Conservation (phyloP, 2,888 invertebrate genomes). For the Acronicta leporina region DNA sequence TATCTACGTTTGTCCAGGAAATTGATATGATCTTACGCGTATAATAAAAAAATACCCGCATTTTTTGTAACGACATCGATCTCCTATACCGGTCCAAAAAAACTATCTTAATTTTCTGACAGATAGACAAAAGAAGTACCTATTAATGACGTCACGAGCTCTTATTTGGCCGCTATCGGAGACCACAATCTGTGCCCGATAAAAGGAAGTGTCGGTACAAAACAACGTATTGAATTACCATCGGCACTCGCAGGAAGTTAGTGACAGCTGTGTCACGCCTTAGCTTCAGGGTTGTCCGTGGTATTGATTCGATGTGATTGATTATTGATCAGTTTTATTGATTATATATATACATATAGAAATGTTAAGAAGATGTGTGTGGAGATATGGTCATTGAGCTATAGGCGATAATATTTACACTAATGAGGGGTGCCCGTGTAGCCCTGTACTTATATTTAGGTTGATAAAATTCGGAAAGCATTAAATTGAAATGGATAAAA, state of each 20-base stretch:
- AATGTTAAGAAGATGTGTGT: too few relatives aligned
- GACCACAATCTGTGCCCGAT: constrained; percentile 45
- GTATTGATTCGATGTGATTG: constrained; percentile 5
- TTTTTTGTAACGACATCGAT: constrained; percentile 25
- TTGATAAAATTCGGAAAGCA: too few relatives aligned
- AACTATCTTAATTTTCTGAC: constrained; percentile 2
- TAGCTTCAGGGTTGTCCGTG: constrained; percentile 42
- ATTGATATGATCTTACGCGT: background rate
- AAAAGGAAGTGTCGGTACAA: constrained; percentile 49
- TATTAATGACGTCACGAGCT: constrained; percentile 37
- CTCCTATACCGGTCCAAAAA: background rate
- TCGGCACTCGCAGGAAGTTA: constrained; percentile 49
- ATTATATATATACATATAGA: background rate
- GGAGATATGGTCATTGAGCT: too few relatives aligned
- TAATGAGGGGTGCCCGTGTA: too few relatives aligned
- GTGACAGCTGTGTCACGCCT: constrained; percentile 45
- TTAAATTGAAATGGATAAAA: too few relatives aligned
- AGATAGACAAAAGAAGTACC: constrained; percentile 21
- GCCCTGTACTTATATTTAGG: too few relatives aligned
- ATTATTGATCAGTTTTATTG: background rate
- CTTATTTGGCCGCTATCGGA: constrained; percentile 43
- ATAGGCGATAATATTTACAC: too few relatives aligned
- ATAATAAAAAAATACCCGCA: constrained; percentile 6
- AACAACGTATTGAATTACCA: constrained; percentile 28
- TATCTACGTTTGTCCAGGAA: background rate